Percentiles rank a stretch among this genome's conserved stretches.
These are phyloP conservation scores for Capitulum mitella DNA, from an alignment of 2,888 invertebrate genomes.

Conservation along the genomic window DNA sequence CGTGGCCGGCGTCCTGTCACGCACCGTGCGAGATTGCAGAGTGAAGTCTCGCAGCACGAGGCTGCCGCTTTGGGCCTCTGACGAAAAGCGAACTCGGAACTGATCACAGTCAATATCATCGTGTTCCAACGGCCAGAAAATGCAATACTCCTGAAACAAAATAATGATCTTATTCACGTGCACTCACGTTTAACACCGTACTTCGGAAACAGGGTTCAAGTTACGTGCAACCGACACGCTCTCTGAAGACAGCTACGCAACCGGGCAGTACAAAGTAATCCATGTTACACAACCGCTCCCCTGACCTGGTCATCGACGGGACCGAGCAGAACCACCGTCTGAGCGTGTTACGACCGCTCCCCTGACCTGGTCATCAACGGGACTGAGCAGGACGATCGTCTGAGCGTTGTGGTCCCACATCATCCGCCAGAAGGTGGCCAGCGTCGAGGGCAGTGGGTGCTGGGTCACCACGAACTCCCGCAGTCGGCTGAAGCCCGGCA, in stretches of 20 bases:
- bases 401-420: slow-evolving; percentile 94
- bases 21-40: slow-evolving; percentile 41
- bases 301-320: background rate
- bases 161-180: too few relatives aligned
- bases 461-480: slow-evolving; percentile 93
- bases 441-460: slow-evolving; percentile 71
- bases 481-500: slow-evolving; percentile 68
- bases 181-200: too few relatives aligned
- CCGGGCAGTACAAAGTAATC: too few relatives aligned
- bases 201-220: too few relatives aligned
- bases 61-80: slow-evolving; percentile 46
- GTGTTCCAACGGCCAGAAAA: slow-evolving; percentile 82
- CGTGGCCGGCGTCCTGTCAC: background rate
- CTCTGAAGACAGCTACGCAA: too few relatives aligned
- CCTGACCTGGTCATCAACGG: slow-evolving; percentile 53
- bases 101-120: slow-evolving; percentile 65
- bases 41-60: slow-evolving; percentile 43
- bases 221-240: too few relatives aligned
- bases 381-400: slow-evolving; percentile 69
- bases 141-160: slow-evolving; percentile 61
- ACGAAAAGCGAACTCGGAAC: slow-evolving; percentile 61
- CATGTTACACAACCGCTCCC: too few relatives aligned
- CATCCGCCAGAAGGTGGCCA: slow-evolving; percentile 88
- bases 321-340: slow-evolving; percentile 71
- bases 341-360: too few relatives aligned